These are phyloP conservation scores for Caenorhabditis briggsae DNA, from an alignment of 1,140 invertebrate genomes.

Conservation along the genomic window DNA sequence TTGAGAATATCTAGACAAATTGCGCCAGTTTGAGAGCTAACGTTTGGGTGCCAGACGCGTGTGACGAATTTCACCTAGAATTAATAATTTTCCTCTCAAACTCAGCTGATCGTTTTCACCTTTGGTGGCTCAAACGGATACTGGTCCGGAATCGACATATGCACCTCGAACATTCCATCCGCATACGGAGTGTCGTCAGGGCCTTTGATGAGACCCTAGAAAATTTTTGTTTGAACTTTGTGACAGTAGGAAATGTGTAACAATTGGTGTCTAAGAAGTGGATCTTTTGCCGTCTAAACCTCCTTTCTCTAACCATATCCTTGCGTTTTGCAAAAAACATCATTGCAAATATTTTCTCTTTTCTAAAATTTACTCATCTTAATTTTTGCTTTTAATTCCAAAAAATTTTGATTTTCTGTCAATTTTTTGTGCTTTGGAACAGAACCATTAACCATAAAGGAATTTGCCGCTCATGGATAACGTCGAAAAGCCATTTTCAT, in stretches of 20 bases:
- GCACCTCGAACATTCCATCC: conserved; percentile 90
- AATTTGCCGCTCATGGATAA: too few species aligned
- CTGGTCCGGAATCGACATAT: conserved; percentile 97
- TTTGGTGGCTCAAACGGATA: conserved; percentile 99
- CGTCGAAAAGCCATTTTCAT: too few species aligned
- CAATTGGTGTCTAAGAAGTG: not conserved
- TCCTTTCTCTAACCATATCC: too few species aligned
- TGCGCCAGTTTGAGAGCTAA: conserved; percentile 96
- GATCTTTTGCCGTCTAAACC: not conserved
- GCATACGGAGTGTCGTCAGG: conserved; percentile 82
- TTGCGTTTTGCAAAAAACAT: too few species aligned
- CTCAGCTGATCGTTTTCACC: conserved; percentile 79
- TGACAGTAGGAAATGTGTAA: too few species aligned
- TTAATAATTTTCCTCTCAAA: not conserved
- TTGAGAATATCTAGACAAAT: conserved; percentile 99
- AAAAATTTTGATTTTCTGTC: not conserved
- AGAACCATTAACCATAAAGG: too few species aligned
- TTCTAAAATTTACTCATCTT: not conserved
- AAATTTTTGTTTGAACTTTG: too few species aligned
- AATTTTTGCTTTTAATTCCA: not conserved
- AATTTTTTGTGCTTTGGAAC: too few species aligned
- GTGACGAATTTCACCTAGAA: conserved; percentile 86
- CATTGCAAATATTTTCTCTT: too few species aligned
- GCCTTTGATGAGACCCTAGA: conserved; percentile 43
- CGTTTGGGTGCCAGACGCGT: conserved; percentile 99